A percentile compares a stretch with the other conserved stretches of the same genome.
These are phyloP conservation scores for Dasysyrphus albostriatus DNA, from an alignment of 2,888 invertebrate genomes.

Conservation along the genomic window DNA sequence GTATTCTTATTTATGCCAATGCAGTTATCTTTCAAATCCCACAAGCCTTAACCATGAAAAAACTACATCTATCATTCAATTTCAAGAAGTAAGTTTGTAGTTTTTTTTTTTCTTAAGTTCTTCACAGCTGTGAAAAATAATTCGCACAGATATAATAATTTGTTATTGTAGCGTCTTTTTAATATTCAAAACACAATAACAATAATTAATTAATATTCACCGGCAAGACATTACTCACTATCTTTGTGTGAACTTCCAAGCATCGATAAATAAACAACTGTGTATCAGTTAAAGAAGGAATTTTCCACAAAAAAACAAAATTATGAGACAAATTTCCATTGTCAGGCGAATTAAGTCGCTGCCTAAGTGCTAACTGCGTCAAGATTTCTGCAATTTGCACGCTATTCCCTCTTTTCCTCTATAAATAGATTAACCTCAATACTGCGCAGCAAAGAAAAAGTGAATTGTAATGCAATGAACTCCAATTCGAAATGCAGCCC, in stretches of 20 bases:
- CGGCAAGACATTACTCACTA: not conserved
- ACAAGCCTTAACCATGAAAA: too few relatives aligned
- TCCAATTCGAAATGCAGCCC: constrained; percentile 29
- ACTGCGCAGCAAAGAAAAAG: constrained; percentile 31
- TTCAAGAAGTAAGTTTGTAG: too few relatives aligned
- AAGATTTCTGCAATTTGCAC: constrained; percentile 41
- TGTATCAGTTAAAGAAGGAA: not conserved
- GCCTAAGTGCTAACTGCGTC: constrained; percentile 1
- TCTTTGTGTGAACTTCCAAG: not conserved
- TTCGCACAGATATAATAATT: too few relatives aligned
- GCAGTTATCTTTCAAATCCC: too few relatives aligned
- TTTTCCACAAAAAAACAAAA: constrained; percentile 23
- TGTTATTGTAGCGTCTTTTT: too few relatives aligned
- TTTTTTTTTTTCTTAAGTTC: too few relatives aligned
- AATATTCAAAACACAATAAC: too few relatives aligned
- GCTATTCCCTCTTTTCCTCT: constrained; percentile 41
- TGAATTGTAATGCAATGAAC: constrained; percentile 55
- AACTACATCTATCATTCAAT: too few relatives aligned
- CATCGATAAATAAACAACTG: too few relatives aligned
- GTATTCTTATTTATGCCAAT: too few relatives aligned
- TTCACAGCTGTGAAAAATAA: too few relatives aligned
- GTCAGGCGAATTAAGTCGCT: not conserved
- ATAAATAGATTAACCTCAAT: constrained; percentile 70
- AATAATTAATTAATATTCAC: not conserved
- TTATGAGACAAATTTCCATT: not conserved